Evolutionary conservation across 2,113 vertebrate species (phyloP).

Genomic region (Coturnix japonica): DNA sequence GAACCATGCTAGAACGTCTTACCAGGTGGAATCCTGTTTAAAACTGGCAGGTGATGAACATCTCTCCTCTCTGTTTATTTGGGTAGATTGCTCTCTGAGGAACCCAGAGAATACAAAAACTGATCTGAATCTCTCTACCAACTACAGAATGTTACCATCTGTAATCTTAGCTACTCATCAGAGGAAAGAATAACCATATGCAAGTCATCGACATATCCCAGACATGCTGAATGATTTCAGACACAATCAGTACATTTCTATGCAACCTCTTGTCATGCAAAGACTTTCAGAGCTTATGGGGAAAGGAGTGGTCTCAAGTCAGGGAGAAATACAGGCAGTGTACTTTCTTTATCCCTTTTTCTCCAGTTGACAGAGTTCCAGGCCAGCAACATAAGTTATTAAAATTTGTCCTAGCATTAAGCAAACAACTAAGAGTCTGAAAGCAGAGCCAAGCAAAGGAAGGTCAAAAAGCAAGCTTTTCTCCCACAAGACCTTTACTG

Average conservation of each 20-base stretch:
- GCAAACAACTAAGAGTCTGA: not conserved
- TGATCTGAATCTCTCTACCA: not conserved
- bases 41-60: not conserved
- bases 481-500: not conserved
- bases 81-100: not conserved
- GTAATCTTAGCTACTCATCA: not conserved
- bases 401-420: not conserved
- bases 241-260: not conserved
- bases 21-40: not conserved
- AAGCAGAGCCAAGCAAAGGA: not conserved
- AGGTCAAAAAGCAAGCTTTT: not conserved
- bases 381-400: not conserved
- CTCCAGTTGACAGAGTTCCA: not conserved
- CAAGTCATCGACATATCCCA: not conserved
- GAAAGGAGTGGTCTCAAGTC: not conserved
- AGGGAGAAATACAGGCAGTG: not conserved
- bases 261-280: not conserved
- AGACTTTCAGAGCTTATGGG: not conserved
- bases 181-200: not conserved
- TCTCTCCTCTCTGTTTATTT: not conserved
- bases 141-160: not conserved
- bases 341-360: not conserved
- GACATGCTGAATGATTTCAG: not conserved
- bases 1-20: not conserved
- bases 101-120: accelerated